Evolutionary conservation across 2,797 vertebrate species (phyloP).

Genomic region (Lacerta agilis): DNA sequence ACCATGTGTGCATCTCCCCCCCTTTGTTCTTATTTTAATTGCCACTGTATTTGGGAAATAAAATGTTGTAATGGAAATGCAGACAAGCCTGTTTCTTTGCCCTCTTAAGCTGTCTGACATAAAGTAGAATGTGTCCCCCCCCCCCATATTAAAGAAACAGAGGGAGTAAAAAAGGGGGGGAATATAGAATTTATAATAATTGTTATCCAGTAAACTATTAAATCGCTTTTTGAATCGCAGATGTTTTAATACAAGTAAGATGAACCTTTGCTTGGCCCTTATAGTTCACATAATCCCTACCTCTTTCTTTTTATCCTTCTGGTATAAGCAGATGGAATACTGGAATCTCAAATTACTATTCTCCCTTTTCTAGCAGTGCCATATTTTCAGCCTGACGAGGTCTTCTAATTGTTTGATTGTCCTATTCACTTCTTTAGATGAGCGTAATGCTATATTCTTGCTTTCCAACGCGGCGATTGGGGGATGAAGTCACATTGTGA

Average conservation of each 20-base stretch:
- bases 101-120: slow-evolving; percentile 30
- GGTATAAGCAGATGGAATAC: slow-evolving; percentile 72
- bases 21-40: slow-evolving; percentile 35
- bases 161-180: slow-evolving; percentile 52
- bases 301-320: slow-evolving; percentile 66
- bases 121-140: background rate
- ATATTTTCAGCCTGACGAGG: slow-evolving; percentile 26
- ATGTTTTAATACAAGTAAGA: slow-evolving; percentile 51
- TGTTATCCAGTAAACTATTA: slow-evolving; percentile 46
- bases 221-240: slow-evolving; percentile 46
- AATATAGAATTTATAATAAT: slow-evolving; percentile 63
- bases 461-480: slow-evolving; percentile 15
- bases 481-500: background rate
- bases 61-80: slow-evolving; percentile 15
- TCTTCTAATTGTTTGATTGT: slow-evolving; percentile 43
- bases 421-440: slow-evolving; percentile 31
- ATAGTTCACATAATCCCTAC: slow-evolving; percentile 69
- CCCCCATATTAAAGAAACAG: slow-evolving; percentile 26
- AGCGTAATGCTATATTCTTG: background rate
- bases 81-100: slow-evolving; percentile 23
- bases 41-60: slow-evolving; percentile 22
- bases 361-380: slow-evolving; percentile 35
- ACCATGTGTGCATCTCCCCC: background rate
- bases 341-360: slow-evolving; percentile 65
- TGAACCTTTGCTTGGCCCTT: slow-evolving; percentile 36